Evolutionary conservation across 2,888 invertebrate species (phyloP).

Genomic region (Callyntrura sp.): DNA sequence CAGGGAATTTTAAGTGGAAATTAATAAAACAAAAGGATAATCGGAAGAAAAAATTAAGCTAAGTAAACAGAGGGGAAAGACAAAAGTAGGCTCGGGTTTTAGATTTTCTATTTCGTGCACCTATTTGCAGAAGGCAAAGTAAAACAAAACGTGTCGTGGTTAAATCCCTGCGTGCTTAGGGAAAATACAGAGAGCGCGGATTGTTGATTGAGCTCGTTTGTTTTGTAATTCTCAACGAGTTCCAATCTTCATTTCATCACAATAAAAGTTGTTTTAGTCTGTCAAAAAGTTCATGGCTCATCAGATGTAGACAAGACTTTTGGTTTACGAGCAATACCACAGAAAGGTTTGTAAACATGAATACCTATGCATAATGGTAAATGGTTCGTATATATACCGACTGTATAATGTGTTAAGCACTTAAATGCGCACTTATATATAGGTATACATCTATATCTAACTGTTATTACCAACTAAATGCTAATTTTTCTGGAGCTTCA

Average conservation of each 20-base stretch:
- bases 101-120: neutral
- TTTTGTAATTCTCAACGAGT: slow-evolving; percentile 3
- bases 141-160: neutral
- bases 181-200: neutral
- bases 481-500: neutral
- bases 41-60: neutral
- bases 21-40: slow-evolving; percentile 51
- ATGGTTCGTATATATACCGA: too few species aligned
- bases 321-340: slow-evolving; percentile 13
- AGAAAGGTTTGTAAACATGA: too few species aligned
- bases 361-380: neutral
- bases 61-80: slow-evolving; percentile 45
- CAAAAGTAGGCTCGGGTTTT: neutral
- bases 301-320: slow-evolving; percentile 26
- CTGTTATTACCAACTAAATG: too few species aligned
- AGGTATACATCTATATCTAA: too few species aligned
- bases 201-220: neutral
- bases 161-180: neutral
- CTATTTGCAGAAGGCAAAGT: neutral
- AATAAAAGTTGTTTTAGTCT: slow-evolving; percentile 39
- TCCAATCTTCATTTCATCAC: slow-evolving; percentile 27
- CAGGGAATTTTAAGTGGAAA: slow-evolving; percentile 27
- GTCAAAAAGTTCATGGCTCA: slow-evolving; percentile 55
- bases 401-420: neutral
- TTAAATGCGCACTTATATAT: neutral